A percentile compares a stretch with the other conserved stretches of the same genome.
Conservation (phyloP, 2,113 vertebrate species). For the Saiga tatarica region DNA sequence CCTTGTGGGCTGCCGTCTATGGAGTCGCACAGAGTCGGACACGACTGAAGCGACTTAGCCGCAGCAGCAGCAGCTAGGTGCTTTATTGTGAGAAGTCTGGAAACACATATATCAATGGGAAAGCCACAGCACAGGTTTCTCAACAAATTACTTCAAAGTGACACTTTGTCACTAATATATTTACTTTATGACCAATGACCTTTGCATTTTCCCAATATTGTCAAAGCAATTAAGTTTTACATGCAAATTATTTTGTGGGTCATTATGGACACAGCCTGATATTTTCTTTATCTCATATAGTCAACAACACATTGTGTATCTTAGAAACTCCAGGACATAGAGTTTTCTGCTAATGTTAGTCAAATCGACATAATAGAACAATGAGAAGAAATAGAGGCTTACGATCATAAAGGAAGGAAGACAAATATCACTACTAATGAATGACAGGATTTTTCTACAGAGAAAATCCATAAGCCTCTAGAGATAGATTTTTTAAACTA, state of each 20-base stretch:
- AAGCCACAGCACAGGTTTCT: neutral
- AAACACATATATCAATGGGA: neutral
- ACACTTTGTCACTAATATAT: neutral
- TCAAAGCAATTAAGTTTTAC: neutral
- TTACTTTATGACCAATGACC: neutral
- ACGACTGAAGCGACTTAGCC: too few relatives aligned
- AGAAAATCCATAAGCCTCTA: neutral
- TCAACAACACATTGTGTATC: neutral
- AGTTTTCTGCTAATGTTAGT: neutral
- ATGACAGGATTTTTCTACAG: neutral
- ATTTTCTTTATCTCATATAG: neutral
- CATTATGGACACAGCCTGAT: neutral
- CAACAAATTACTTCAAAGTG: neutral
- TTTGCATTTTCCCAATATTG: neutral
- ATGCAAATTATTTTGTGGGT: neutral
- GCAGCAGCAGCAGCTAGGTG: neutral
- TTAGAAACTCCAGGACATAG: neutral
- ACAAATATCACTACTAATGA: neutral
- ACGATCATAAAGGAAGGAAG: neutral
- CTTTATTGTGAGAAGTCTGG: neutral
- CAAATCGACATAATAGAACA: neutral
- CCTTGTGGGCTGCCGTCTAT: too few relatives aligned
- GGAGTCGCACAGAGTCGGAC: too few relatives aligned
- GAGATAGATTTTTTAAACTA: neutral
- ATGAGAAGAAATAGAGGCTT: neutral